phyloP scores from a whole-genome alignment of 1,140 invertebrate species.

The Drosophila kurseongensis region DNA sequence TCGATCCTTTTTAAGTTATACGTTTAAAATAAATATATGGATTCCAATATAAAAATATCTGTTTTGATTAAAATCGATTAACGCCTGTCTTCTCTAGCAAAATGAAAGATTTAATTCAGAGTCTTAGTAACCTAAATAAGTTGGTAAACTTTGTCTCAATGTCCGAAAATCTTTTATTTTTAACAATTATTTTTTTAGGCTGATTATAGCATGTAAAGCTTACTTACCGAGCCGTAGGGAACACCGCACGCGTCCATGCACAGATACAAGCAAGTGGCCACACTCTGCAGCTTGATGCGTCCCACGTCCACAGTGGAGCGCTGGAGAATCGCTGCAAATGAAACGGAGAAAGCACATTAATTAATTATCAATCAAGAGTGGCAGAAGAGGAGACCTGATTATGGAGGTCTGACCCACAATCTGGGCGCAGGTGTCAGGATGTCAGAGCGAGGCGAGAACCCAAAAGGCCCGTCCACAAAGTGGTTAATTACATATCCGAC shows the following conservation, averaged over 20 bases:
- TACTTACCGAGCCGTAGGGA: conserved; percentile 93
- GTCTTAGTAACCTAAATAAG: too few species aligned
- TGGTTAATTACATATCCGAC: conserved; percentile 65
- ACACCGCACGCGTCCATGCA: conserved; percentile 94
- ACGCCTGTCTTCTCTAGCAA: too few species aligned
- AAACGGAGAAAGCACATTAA: conserved; percentile 68
- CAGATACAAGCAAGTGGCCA: conserved; percentile 92
- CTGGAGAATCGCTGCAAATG: conserved; percentile 91
- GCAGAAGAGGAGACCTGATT: conserved; percentile 55
- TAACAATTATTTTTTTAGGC: too few species aligned
- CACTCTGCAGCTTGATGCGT: conserved; percentile 92
- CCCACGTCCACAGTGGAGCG: conserved; percentile 90
- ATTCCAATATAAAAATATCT: too few species aligned
- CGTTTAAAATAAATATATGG: too few species aligned
- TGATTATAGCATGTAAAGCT: conserved; percentile 6
- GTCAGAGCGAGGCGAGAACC: conserved; percentile 33
- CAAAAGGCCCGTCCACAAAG: conserved; percentile 18
- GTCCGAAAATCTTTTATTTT: not conserved
- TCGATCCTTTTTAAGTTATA: too few species aligned
- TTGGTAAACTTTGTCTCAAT: too few species aligned
- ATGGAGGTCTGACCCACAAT: conserved; percentile 44
- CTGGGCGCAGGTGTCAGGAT: conserved; percentile 56
- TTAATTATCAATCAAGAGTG: conserved; percentile 71
- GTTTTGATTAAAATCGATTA: too few species aligned
- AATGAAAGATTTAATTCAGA: too few species aligned